phyloP scores from a whole-genome alignment of 2,797 vertebrate species.

The Momotus momota region DNA sequence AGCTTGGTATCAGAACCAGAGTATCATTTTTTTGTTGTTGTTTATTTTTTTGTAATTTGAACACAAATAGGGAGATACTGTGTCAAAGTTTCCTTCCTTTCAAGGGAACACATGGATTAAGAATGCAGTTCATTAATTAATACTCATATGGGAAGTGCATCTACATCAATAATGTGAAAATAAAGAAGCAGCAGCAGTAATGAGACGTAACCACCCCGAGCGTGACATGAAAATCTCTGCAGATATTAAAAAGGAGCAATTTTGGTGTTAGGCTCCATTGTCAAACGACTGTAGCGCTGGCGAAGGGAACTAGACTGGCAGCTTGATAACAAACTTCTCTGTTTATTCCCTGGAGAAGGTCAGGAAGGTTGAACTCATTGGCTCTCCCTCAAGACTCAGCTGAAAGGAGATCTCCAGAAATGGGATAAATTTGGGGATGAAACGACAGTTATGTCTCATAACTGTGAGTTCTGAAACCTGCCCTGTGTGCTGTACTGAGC shows the following conservation, averaged over 20 bases:
- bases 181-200: background rate
- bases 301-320: background rate
- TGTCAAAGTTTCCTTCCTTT: background rate
- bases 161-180: background rate
- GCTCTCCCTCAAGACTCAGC: background rate
- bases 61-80: background rate
- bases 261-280: background rate
- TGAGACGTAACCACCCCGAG: background rate
- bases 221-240: background rate
- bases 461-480: background rate
- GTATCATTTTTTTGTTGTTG: too few species aligned
- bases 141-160: background rate
- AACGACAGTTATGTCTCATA: background rate
- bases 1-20: background rate
- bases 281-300: background rate
- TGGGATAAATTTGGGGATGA: background rate
- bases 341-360: background rate
- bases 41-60: background rate
- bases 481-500: background rate
- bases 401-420: background rate
- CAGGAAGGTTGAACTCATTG: background rate
- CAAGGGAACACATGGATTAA: background rate
- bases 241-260: background rate
- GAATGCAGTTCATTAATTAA: background rate
- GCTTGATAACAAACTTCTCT: background rate